Evolutionary conservation across 2,113 vertebrate genomes (phyloP), one percentile per base, ranked within the genome.

Genomic region (Anarrhichthys ocellatus): DNA sequence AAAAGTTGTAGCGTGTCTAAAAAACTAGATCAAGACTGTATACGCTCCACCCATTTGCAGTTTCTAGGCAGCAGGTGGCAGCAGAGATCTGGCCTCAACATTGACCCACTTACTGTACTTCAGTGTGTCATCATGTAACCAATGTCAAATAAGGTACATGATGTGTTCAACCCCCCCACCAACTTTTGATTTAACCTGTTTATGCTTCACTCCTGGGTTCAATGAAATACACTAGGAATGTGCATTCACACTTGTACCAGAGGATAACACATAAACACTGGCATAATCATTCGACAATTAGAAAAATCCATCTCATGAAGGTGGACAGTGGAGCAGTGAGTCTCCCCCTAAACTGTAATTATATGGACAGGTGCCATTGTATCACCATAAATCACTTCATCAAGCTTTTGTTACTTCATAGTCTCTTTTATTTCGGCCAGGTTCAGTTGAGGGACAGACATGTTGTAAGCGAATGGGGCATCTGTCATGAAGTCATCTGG

Each of bases 1-100:
- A 46, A 34, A 38, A 11, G 0, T 32, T 70, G 11, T 29, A 27
- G 20, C 5, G 17, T 62, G 22, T 18, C 22, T 14, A 8, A 6
- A 54, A 54, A 46, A 5, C 14, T 1, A 22, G 5, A 36, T 27
- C 0, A 11, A 24, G 17, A 4, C 29, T 4, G 13, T 11, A 34
- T 1, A 29, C 2, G 32, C 3, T 1, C 20, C 36, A 62, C 1
- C 20, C 36, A 62, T 13, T 0, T 9, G 50, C 68, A 58, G 24
- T 4, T 44, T 71, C 10, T 64, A 5, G 69, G 3, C 89, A 89
- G 61, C 52, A 90, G 91, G 42, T 66, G 91, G 90, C 80, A 89
- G 83, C 84, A 93, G 76, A 83, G 73, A 13, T 44, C 66, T 42
- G 4, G 17, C 20, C 15, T 50, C 42, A 9, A 27, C 8, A 6